A percentile compares a stretch with the other conserved stretches of the same genome.
These are phyloP conservation scores for Thaumatotibia leucotreta DNA, from an alignment of 1,140 invertebrate genomes.

Conservation along the genomic window DNA sequence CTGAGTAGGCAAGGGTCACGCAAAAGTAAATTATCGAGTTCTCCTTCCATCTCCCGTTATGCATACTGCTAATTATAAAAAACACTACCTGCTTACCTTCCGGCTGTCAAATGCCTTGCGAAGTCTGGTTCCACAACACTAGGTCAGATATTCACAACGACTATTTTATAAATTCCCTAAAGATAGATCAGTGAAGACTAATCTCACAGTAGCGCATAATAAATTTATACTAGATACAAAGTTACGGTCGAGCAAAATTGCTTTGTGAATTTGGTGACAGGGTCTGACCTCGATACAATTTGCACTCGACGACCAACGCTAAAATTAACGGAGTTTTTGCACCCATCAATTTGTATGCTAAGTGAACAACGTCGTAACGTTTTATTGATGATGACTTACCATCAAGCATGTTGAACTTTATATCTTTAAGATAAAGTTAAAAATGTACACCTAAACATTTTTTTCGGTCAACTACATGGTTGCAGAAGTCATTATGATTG, in stretches of 20 bases:
- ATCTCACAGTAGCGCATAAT: background rate
- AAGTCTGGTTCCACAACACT: background rate
- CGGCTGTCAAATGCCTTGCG: background rate
- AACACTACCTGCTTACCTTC: background rate
- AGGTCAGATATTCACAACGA: background rate
- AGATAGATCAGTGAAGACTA: too few species aligned
- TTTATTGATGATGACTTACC: background rate
- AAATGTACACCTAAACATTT: background rate
- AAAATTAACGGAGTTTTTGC: slow-evolving; percentile 12
- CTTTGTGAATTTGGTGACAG: background rate
- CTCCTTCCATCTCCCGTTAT: background rate
- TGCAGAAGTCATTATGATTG: background rate
- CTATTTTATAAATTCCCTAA: too few species aligned
- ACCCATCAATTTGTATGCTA: background rate
- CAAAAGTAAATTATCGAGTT: background rate
- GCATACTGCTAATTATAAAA: background rate
- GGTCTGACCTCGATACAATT: background rate
- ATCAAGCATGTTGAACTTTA: background rate
- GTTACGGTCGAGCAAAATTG: background rate
- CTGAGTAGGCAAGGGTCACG: background rate
- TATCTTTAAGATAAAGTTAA: background rate
- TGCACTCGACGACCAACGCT: background rate
- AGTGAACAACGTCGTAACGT: background rate
- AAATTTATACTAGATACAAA: background rate
- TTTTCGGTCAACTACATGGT: background rate